phyloP scores from a whole-genome alignment of 2,113 vertebrate species.

The Cariama cristata region DNA sequence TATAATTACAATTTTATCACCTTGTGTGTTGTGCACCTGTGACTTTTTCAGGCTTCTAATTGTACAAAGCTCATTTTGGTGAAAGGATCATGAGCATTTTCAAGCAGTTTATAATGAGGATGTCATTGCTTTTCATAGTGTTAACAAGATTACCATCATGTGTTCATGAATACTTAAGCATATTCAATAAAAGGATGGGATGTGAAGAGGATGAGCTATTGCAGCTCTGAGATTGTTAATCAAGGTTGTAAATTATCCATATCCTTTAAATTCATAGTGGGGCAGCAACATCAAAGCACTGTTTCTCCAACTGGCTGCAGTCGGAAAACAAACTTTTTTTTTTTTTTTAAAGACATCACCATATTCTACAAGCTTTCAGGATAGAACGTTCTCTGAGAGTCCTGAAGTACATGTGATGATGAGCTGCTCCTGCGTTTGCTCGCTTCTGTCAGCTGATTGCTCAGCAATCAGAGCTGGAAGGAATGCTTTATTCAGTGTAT shows the following conservation, averaged over 20 bases:
- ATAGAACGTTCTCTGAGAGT: background rate
- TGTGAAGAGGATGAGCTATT: constrained; percentile 54
- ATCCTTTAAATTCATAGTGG: constrained; percentile 37
- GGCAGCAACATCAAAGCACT: background rate
- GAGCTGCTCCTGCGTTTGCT: background rate
- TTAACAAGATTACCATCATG: constrained; percentile 74
- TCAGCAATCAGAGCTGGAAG: background rate
- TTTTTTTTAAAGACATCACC: background rate
- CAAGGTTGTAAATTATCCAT: constrained; percentile 58
- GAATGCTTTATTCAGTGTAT: background rate
- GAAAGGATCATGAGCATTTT: constrained; percentile 76
- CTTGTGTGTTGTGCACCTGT: constrained; percentile 58
- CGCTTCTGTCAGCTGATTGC: background rate
- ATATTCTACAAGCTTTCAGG: background rate
- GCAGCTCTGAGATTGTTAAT: constrained; percentile 51
- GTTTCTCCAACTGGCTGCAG: constrained; percentile 5
- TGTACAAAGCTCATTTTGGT: constrained; percentile 75
- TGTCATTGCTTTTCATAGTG: constrained; percentile 75
- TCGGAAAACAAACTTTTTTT: constrained; percentile 15
- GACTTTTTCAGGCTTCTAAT: constrained; percentile 67
- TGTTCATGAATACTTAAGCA: constrained; percentile 75
- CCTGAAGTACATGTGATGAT: background rate
- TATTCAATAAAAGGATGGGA: constrained; percentile 56
- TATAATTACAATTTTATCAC: constrained; percentile 75
- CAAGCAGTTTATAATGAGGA: constrained; percentile 75